Evolutionary conservation across 2,113 vertebrate species (phyloP).

Genomic region (Sclerurus mexicanus): DNA sequence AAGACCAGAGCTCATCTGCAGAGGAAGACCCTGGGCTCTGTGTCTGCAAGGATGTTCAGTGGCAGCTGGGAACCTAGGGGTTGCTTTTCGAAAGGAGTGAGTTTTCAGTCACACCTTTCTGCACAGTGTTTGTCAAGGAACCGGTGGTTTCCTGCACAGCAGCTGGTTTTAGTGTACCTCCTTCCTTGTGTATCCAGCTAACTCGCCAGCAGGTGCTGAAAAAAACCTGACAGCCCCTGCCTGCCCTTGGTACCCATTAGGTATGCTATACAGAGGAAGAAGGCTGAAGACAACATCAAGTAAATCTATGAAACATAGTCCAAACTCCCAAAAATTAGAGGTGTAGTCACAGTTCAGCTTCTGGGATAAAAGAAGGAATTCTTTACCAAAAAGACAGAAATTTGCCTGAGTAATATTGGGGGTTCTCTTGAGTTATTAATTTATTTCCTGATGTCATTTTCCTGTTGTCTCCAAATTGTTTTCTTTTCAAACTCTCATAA

Average conservation of each 20-base stretch:
- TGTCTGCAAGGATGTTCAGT: rapidly evolving
- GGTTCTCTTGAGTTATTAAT: not conserved
- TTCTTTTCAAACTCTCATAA: not conserved
- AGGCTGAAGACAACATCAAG: not conserved
- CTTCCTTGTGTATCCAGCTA: not conserved
- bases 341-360: not conserved
- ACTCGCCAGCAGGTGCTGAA: not conserved
- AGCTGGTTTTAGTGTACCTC: not conserved
- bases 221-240: not conserved
- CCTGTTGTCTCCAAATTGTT: not conserved
- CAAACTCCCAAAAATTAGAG: not conserved
- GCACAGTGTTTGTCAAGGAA: not conserved
- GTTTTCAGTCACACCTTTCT: not conserved
- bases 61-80: not conserved
- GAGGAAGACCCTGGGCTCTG: rapidly evolving
- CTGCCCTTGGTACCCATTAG: not conserved
- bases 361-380: not conserved
- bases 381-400: not conserved
- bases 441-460: not conserved
- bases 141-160: not conserved
- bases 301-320: not conserved
- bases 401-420: not conserved
- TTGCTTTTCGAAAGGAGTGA: not conserved
- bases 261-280: not conserved
- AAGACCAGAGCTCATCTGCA: not conserved